Conservation (phyloP, 1,140 invertebrate genomes). For the Drosophila tani region DNA sequence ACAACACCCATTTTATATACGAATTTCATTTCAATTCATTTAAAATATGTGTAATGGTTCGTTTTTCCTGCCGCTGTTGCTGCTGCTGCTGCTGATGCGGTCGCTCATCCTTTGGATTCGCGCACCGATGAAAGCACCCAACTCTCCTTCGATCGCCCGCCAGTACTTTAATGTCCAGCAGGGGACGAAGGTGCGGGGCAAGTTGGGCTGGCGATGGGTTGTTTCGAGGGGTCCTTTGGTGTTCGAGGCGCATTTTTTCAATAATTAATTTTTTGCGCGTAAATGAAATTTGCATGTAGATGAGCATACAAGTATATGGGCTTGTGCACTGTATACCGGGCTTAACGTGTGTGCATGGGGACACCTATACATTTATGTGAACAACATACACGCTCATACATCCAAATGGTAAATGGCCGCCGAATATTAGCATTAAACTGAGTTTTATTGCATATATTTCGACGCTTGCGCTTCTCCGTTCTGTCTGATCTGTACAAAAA, state of each 20-base stretch:
- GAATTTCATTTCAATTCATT: slow-evolving; percentile 83
- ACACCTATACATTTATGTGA: neutral
- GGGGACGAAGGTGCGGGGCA: neutral
- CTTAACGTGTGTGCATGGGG: neutral
- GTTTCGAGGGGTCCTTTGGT: slow-evolving; percentile 27
- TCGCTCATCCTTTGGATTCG: slow-evolving; percentile 67
- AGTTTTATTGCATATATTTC: slow-evolving; percentile 56
- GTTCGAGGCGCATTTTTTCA: slow-evolving; percentile 73
- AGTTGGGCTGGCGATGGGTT: slow-evolving; percentile 2
- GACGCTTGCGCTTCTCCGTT: slow-evolving; percentile 39
- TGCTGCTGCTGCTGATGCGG: slow-evolving; percentile 12
- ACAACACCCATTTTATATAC: slow-evolving; percentile 72
- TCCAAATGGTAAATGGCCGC: slow-evolving; percentile 4
- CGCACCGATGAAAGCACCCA: slow-evolving; percentile 59
- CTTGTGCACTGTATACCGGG: slow-evolving; percentile 6
- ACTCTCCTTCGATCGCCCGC: slow-evolving; percentile 1
- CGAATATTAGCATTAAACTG: slow-evolving; percentile 23
- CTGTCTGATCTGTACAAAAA: slow-evolving; percentile 8
- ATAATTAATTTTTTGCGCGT: slow-evolving; percentile 83
- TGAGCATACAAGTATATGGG: slow-evolving; percentile 31
- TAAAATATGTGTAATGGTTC: slow-evolving; percentile 79
- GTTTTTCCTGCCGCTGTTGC: slow-evolving; percentile 24
- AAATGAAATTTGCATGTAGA: slow-evolving; percentile 81
- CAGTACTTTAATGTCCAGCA: slow-evolving; percentile 17
- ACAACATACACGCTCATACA: neutral